Conservation (phyloP, 2,888 invertebrate genomes). For the Notodromas monacha region DNA sequence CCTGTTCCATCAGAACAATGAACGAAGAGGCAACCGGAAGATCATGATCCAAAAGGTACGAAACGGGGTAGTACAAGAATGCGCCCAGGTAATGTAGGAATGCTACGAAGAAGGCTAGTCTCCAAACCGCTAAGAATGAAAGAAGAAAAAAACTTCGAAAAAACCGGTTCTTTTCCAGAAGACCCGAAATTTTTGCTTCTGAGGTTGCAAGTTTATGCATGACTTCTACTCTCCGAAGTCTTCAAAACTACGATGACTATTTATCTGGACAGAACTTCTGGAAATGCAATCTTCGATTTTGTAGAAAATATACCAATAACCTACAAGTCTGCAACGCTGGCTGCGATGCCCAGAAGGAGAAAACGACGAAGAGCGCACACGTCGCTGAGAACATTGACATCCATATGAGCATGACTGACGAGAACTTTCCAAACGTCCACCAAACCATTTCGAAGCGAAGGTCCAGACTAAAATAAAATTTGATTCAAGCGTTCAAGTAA, state of each 20-base stretch:
- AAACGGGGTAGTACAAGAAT: constrained; percentile 18
- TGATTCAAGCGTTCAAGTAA: too few relatives aligned
- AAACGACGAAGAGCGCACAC: neutral
- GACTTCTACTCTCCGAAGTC: too few relatives aligned
- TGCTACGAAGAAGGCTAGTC: too few relatives aligned
- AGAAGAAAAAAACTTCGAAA: too few relatives aligned
- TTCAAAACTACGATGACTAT: neutral
- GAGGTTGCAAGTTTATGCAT: too few relatives aligned
- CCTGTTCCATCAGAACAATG: constrained; percentile 26
- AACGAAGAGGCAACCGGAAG: constrained; percentile 24
- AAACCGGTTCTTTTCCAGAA: too few relatives aligned
- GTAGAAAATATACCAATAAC: neutral
- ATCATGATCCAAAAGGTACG: constrained; percentile 16
- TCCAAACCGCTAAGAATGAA: too few relatives aligned
- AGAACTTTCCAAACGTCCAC: constrained; percentile 1
- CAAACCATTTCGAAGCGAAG: neutral
- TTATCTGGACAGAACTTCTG: neutral
- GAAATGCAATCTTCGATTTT: neutral
- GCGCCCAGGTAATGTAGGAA: constrained; percentile 6
- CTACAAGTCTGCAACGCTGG: neutral
- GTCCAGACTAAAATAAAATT: neutral
- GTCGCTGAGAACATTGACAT: neutral
- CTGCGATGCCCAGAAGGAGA: neutral
- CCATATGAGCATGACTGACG: neutral
- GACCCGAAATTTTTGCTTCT: too few relatives aligned